Evolutionary conservation across 1,140 invertebrate genomes (phyloP).

Genomic region (Pseudomyrmex flavicornis): DNA sequence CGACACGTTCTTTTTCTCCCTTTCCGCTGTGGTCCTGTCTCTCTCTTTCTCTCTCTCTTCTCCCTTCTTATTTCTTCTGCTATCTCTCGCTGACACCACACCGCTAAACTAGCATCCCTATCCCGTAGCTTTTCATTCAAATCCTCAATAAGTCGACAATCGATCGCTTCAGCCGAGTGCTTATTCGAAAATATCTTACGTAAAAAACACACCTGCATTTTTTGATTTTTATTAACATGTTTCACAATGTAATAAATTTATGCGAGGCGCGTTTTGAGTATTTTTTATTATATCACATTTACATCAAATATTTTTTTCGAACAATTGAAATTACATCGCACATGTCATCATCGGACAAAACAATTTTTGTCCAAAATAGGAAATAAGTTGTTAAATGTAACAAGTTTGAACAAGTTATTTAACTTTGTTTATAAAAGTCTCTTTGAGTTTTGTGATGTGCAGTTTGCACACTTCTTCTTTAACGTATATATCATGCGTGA

Average conservation of each 20-base stretch:
- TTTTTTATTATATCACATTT: neutral
- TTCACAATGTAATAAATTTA: neutral
- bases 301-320: too few relatives aligned
- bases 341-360: neutral
- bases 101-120: constrained; percentile 48
- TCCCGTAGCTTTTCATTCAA: constrained; percentile 70
- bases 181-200: neutral
- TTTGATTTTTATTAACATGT: neutral
- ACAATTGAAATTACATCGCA: neutral
- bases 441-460: neutral
- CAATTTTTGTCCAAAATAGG: neutral
- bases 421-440: constrained; percentile 12
- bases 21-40: constrained; percentile 65
- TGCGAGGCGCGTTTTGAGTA: neutral
- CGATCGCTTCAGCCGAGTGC: neutral
- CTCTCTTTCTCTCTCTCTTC: constrained; percentile 3
- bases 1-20: constrained; percentile 77
- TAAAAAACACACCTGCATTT: neutral
- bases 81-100: constrained; percentile 41
- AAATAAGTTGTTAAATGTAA: neutral
- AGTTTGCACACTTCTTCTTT: constrained; percentile 9
- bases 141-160: constrained; percentile 57
- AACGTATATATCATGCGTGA: constrained; percentile 27
- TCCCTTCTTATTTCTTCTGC: constrained; percentile 57
- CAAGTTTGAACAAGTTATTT: neutral